Evolutionary conservation across 2,888 invertebrate species (phyloP).

Genomic region (Cheilosia soror): DNA sequence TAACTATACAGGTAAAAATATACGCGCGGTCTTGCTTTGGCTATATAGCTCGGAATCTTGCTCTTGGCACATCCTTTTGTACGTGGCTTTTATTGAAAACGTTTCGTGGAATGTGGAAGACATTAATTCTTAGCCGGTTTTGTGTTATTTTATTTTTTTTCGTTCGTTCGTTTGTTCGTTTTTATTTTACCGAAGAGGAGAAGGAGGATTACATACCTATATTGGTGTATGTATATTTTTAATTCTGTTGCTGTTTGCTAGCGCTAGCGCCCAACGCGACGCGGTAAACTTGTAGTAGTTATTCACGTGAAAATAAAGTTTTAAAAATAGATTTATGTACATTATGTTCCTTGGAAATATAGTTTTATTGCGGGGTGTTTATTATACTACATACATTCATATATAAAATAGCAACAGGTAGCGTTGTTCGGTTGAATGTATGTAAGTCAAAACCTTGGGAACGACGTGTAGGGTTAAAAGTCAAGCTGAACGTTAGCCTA

Average conservation of each 20-base stretch:
- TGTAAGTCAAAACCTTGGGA: not conserved
- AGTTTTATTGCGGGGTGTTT: conserved; percentile 32
- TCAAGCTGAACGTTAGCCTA: not conserved
- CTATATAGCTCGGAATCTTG: conserved; percentile 5
- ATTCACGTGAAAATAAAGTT: conserved; percentile 24
- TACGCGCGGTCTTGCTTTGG: conserved; percentile 6
- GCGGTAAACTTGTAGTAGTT: not conserved
- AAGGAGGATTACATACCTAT: conserved; percentile 35
- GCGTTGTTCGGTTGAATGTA: not conserved
- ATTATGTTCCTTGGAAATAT: conserved; percentile 25
- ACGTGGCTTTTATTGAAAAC: conserved; percentile 65
- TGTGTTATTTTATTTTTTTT: conserved; percentile 13
- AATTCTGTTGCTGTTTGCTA: conserved; percentile 24
- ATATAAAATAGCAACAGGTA: conserved; percentile 20
- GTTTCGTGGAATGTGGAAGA: conserved; percentile 72
- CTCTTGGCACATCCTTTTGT: conserved; percentile 65
- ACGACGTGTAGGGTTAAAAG: not conserved
- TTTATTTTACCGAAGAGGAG: conserved; percentile 24
- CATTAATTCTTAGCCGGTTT: conserved; percentile 66
- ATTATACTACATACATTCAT: not conserved
- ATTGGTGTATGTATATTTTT: conserved; percentile 32
- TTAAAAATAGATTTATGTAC: conserved; percentile 37
- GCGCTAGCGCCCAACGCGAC: conserved; percentile 15
- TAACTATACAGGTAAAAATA: conserved; percentile 60
- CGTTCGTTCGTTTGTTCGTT: conserved; percentile 15